A percentile compares a stretch with the other conserved stretches of the same genome.
Evolutionary conservation across 1,140 invertebrate species (phyloP).

Genomic region (Cyclina sinensis): DNA sequence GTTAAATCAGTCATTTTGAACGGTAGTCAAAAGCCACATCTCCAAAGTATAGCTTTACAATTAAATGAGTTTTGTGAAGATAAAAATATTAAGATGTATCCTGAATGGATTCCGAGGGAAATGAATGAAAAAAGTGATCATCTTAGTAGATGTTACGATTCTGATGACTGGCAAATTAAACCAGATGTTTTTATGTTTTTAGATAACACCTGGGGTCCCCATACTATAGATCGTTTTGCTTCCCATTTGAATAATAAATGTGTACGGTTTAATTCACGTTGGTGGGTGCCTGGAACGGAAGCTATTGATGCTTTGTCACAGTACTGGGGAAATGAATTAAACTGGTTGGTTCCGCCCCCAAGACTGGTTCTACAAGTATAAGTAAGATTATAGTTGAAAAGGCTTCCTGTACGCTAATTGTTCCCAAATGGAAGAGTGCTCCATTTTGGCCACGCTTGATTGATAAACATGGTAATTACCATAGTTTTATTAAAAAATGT

Average conservation of each 20-base stretch:
- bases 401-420: too few species aligned
- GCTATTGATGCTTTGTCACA: too few species aligned
- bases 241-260: too few species aligned
- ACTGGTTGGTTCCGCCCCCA: too few species aligned
- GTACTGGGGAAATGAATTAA: too few species aligned
- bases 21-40: too few species aligned
- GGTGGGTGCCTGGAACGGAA: too few species aligned
- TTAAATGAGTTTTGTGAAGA: not conserved
- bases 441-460: not conserved
- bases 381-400: too few species aligned
- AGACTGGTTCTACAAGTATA: too few species aligned
- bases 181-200: not conserved
- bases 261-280: too few species aligned
- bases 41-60: not conserved
- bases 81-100: not conserved
- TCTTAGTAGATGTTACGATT: not conserved
- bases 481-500: not conserved
- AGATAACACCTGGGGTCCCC: not conserved
- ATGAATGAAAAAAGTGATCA: not conserved
- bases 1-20: not conserved
- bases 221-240: not conserved
- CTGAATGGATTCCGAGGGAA: not conserved
- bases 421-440: too few species aligned
- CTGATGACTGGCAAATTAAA: not conserved
- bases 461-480: not conserved